Evolutionary conservation across 2,113 vertebrate species (phyloP).

Genomic region (Grus americana): DNA sequence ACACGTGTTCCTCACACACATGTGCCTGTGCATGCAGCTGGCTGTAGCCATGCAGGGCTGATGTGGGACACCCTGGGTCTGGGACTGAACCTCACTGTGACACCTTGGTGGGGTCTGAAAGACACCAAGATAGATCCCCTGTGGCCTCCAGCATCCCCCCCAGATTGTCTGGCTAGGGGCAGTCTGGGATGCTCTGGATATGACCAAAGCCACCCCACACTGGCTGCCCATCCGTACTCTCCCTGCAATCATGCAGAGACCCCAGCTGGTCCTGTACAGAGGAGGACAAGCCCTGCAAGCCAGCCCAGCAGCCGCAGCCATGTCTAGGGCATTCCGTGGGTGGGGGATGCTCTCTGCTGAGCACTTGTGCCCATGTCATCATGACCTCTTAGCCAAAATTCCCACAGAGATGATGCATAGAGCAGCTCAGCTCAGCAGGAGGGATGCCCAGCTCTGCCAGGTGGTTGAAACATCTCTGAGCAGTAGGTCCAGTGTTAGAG

Average conservation of each 20-base stretch:
- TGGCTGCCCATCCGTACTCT: neutral
- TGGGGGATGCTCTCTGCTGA: neutral
- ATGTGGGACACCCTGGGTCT: neutral
- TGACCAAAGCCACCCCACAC: neutral
- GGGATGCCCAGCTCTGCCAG: neutral
- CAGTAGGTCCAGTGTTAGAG: neutral
- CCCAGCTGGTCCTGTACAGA: neutral
- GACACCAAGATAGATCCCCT: fast-evolving
- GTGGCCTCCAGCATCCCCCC: no score
- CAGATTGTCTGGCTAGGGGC: neutral
- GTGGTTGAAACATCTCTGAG: neutral
- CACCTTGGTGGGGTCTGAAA: fast-evolving
- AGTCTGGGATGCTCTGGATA: neutral
- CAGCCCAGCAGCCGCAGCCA: neutral
- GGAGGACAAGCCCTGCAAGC: neutral
- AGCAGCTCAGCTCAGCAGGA: neutral
- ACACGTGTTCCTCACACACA: fast-evolving
- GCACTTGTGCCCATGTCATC: no score
- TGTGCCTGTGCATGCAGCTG: neutral
- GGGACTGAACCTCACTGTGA: fast-evolving
- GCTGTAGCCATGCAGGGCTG: neutral
- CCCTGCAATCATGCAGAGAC: neutral
- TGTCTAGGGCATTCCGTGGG: neutral
- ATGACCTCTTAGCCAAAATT: neutral
- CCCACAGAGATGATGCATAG: neutral